A percentile compares a stretch with the other conserved stretches of the same genome.
phyloP scores from a whole-genome alignment of 2,888 invertebrate genomes.

The Strigamia crassipes region DNA sequence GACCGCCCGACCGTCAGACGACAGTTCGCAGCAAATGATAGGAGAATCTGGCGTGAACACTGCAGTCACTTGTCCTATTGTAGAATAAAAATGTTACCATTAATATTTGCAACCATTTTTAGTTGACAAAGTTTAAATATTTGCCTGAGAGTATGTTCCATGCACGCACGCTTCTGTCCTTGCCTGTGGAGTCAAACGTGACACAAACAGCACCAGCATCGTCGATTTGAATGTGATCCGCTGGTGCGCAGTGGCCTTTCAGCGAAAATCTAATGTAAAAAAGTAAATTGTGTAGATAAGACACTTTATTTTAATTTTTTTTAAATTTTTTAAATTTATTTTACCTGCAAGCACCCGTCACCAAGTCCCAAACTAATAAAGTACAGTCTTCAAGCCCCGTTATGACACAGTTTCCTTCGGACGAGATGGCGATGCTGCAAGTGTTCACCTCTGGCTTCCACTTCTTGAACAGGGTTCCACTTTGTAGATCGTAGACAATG shows the following conservation, averaged over 20 bases:
- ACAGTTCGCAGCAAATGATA: conserved; percentile 76
- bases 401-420: conserved; percentile 79
- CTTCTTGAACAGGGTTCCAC: conserved; percentile 87
- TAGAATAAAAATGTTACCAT: conserved; percentile 48
- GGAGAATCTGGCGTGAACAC: conserved; percentile 77
- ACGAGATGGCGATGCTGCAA: conserved; percentile 82
- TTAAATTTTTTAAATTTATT: conserved; percentile 41
- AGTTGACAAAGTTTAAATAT: neutral
- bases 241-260: conserved; percentile 78
- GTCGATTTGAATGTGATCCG: conserved; percentile 73
- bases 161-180: conserved; percentile 75
- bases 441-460: conserved; percentile 86
- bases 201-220: conserved; percentile 73
- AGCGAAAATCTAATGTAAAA: conserved; percentile 65
- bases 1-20: conserved; percentile 72
- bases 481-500: conserved; percentile 86
- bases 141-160: conserved; percentile 81
- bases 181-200: conserved; percentile 73
- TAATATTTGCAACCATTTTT: neutral
- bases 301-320: conserved; percentile 53
- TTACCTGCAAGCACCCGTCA: conserved; percentile 67
- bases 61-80: conserved; percentile 75
- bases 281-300: conserved; percentile 19
- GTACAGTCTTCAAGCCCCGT: conserved; percentile 81
- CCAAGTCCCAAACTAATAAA: conserved; percentile 83